These are phyloP conservation scores for Pollimyrus isidori DNA, from an alignment of 2,113 vertebrate species.

Conservation along the genomic window DNA sequence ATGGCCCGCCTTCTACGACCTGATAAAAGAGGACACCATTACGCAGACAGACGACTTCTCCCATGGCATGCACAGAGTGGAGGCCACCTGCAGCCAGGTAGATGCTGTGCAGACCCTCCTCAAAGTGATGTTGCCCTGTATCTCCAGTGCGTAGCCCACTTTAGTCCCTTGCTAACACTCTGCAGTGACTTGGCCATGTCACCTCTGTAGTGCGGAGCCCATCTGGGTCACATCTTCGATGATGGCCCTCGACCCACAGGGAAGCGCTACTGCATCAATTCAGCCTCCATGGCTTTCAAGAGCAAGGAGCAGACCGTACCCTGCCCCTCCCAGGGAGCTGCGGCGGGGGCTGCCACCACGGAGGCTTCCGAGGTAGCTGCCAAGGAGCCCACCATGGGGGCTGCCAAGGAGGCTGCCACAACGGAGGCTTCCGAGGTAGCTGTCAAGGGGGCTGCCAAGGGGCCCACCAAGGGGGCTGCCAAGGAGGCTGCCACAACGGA, in stretches of 20 bases:
- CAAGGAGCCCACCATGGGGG: background rate
- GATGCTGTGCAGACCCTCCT: background rate
- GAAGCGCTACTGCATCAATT: constrained; percentile 95
- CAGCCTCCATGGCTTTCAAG: constrained; percentile 71
- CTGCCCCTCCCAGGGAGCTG: constrained; percentile 3
- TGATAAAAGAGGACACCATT: constrained; percentile 71
- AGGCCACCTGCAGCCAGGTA: constrained; percentile 89
- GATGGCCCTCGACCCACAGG: constrained; percentile 88
- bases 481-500: background rate
- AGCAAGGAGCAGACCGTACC: constrained; percentile 6
- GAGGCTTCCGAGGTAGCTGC: background rate
- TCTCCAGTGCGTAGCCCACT: background rate
- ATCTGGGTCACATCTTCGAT: constrained; percentile 94
- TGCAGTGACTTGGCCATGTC: background rate
- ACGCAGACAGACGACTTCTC: constrained; percentile 76
- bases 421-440: background rate
- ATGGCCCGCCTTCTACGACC: constrained; percentile 91
- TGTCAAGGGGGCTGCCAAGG: background rate
- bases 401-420: background rate
- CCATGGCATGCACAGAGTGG: constrained; percentile 86
- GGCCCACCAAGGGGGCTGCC: background rate
- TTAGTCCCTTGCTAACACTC: background rate
- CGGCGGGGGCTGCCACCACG: background rate
- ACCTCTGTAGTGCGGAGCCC: constrained; percentile 83
- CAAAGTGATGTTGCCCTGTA: background rate